phyloP scores from a whole-genome alignment of 2,113 vertebrate genomes.

The Genyomyrus donnyi region DNA sequence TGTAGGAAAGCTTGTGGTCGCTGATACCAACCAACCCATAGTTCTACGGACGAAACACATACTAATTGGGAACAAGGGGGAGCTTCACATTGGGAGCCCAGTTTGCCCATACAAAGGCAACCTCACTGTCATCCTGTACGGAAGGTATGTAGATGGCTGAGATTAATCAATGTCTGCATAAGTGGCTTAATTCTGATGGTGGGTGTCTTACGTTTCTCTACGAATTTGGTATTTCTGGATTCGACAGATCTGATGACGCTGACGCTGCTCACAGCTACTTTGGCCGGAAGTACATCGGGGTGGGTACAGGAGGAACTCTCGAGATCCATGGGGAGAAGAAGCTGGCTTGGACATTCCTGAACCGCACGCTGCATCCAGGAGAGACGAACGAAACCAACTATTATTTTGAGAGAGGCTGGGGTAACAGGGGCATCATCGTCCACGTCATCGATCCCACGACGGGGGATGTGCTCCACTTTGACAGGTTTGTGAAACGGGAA shows the following conservation, averaged over 20 bases:
- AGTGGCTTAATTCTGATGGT: neutral
- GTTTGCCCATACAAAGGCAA: constrained; percentile 83
- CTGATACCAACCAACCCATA: constrained; percentile 68
- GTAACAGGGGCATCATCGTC: constrained; percentile 83
- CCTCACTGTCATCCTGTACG: constrained; percentile 77
- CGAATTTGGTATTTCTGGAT: neutral
- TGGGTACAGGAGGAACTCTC: constrained; percentile 72
- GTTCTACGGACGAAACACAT: constrained; percentile 76
- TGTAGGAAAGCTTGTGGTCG: constrained; percentile 84
- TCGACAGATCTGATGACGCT: constrained; percentile 69
- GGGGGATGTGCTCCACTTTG: constrained; percentile 70
- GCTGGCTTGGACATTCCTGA: constrained; percentile 89
- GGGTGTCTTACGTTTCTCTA: neutral
- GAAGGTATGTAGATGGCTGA: constrained; percentile 63
- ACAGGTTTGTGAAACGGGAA: constrained; percentile 61
- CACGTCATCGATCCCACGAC: constrained; percentile 77
- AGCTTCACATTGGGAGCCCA: constrained; percentile 79
- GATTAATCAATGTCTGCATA: neutral
- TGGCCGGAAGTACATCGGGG: constrained; percentile 83
- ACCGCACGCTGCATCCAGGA: constrained; percentile 77
- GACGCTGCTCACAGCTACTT: constrained; percentile 71
- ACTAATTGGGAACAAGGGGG: constrained; percentile 76
- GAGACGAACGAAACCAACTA: constrained; percentile 79
- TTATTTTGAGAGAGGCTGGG: constrained; percentile 86
- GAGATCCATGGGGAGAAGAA: constrained; percentile 83